These are phyloP conservation scores for Synaphobranchus kaupii DNA, from an alignment of 2,797 vertebrate genomes.

Conservation along the genomic window DNA sequence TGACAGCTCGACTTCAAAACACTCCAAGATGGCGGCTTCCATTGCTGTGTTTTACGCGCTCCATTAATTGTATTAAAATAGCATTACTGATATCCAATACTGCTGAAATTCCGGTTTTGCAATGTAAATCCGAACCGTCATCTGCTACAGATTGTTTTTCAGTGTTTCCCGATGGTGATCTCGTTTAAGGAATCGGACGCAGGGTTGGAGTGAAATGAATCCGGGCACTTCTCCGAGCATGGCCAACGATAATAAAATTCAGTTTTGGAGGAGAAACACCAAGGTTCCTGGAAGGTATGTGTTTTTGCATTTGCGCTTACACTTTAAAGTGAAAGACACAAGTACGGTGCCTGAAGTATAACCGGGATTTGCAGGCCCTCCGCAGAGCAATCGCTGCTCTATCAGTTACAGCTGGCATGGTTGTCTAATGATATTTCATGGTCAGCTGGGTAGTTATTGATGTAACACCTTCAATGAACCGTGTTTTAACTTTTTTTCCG, in stretches of 20 bases:
- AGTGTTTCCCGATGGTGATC: conserved; percentile 38
- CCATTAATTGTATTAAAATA: conserved; percentile 35
- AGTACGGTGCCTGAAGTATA: background rate
- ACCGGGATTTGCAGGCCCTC: background rate
- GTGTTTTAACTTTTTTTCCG: background rate
- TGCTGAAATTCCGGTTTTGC: conserved; percentile 42
- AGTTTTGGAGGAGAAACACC: conserved; percentile 92
- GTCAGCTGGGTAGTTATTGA: conserved; percentile 1
- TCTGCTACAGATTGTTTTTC: conserved; percentile 11
- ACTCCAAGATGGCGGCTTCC: conserved; percentile 73
- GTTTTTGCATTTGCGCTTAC: background rate
- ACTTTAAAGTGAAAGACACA: no score
- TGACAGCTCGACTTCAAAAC: conserved; percentile 45
- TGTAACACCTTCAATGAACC: background rate
- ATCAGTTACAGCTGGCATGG: background rate
- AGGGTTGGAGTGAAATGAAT: conserved; percentile 43
- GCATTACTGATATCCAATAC: conserved; percentile 31
- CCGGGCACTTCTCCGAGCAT: conserved; percentile 66
- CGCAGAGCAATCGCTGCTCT: background rate
- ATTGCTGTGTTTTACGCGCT: conserved; percentile 40
- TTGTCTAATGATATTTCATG: background rate
- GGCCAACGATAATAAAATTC: conserved; percentile 88
- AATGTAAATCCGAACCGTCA: conserved; percentile 21
- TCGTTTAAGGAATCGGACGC: conserved; percentile 35
- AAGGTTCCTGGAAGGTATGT: conserved; percentile 92